These are phyloP conservation scores for Lasioglossum pauxillum DNA, from an alignment of 2,888 invertebrate genomes.

Conservation along the genomic window DNA sequence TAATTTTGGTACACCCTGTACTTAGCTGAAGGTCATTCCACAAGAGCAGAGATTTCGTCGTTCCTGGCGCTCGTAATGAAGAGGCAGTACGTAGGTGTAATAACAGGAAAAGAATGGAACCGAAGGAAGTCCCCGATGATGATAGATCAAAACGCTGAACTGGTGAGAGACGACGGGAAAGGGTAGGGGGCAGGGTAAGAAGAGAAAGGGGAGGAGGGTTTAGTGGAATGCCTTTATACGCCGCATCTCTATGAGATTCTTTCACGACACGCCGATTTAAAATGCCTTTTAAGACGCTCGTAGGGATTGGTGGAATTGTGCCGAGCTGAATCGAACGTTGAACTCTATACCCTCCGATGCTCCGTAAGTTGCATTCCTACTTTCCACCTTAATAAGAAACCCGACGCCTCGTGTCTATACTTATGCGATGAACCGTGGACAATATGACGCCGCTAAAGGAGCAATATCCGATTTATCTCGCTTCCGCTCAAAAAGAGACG, in stretches of 20 bases:
- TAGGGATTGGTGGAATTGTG: slow-evolving; percentile 71
- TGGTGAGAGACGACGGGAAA: slow-evolving; percentile 40
- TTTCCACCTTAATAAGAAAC: slow-evolving; percentile 68
- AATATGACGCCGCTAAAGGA: slow-evolving; percentile 56
- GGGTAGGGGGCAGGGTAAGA: slow-evolving; percentile 24
- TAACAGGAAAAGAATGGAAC: slow-evolving; percentile 40
- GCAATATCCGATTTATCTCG: slow-evolving; percentile 52
- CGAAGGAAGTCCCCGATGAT: slow-evolving; percentile 40
- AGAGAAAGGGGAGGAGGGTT: slow-evolving; percentile 41
- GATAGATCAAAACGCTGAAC: slow-evolving; percentile 65
- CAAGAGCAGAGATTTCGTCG: slow-evolving; percentile 10
- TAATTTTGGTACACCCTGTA: too few relatives aligned
- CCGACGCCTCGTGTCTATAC: slow-evolving; percentile 50
- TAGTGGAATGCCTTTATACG: slow-evolving; percentile 82
- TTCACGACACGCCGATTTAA: slow-evolving; percentile 81
- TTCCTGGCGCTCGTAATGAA: slow-evolving; percentile 10
- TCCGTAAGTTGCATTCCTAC: slow-evolving; percentile 69
- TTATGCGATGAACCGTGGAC: slow-evolving; percentile 57
- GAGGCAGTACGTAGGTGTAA: slow-evolving; percentile 16
- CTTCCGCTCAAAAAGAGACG: not conserved
- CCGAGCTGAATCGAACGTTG: slow-evolving; percentile 70
- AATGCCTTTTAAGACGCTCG: slow-evolving; percentile 78
- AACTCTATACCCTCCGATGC: slow-evolving; percentile 60
- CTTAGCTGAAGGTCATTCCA: not conserved
- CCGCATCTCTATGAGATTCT: slow-evolving; percentile 83